Conservation (phyloP, 2,113 vertebrate species). For the Lucifuga dentata region DNA sequence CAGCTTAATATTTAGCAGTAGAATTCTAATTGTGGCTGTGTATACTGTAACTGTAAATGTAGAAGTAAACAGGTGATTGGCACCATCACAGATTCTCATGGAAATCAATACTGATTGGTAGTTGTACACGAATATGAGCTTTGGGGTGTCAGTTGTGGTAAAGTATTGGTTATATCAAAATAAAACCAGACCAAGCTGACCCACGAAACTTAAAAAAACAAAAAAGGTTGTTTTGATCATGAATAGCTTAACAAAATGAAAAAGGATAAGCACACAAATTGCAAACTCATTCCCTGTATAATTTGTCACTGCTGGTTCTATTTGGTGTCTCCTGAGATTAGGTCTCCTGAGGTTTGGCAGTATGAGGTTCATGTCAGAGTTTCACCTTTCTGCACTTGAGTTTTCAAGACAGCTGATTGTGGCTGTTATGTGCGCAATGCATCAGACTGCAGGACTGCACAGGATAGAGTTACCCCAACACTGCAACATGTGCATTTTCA, state of each 20-base stretch:
- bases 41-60: constrained; percentile 3
- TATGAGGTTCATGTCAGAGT: constrained; percentile 33
- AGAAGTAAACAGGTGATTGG: not conserved
- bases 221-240: too few species aligned
- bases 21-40: not conserved
- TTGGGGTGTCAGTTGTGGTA: not conserved
- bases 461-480: constrained; percentile 62
- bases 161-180: not conserved
- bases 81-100: too few species aligned
- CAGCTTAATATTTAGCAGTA: too few species aligned
- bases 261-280: not conserved
- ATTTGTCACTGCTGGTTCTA: not conserved
- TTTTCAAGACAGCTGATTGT: constrained; percentile 68
- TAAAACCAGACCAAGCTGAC: not conserved
- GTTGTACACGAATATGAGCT: not conserved
- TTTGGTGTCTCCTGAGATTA: constrained; percentile 16
- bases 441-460: constrained; percentile 34
- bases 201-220: not conserved
- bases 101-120: not conserved
- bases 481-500: constrained; percentile 63
- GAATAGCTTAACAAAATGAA: not conserved
- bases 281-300: not conserved
- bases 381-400: constrained; percentile 66
- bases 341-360: constrained; percentile 41
- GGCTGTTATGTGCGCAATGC: constrained; percentile 45